Evolutionary conservation across 2,888 invertebrate species (phyloP), one percentile per base, ranked within the genome.

Genomic region (Keiferia lycopersicella): DNA sequence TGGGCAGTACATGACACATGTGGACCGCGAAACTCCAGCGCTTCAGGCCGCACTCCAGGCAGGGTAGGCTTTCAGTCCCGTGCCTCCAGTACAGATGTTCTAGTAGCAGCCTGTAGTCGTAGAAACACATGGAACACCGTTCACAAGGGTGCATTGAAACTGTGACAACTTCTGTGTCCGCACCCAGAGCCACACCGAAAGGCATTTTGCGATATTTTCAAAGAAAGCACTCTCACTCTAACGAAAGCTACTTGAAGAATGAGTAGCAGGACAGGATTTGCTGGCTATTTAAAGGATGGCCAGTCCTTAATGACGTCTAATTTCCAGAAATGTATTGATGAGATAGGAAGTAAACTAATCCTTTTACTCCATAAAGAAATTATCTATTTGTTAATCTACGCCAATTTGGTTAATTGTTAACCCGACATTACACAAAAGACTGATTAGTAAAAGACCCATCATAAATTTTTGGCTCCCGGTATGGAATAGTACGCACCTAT

Each of bases 61-160:
- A 89, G 69, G 68, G 71, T 8, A 67, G 57, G 62, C 86, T 87
- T 67, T 87, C 86, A 0, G 86, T 88, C 6, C 87, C 88, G 65
- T 88, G 88, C 7, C 82, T 76, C 87, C 87, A 88, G 68, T 81
- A 88, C 26, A 89, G 69, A 69, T 89, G 88, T 65, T 83, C 84
- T 3, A 88, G 65, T 41, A 89, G 73, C 34, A 71, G 74, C 64
- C 83, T 81, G 68, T 87, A 87, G 26, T 81, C 77, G 6, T 70
- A 69, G 69, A 83, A 88, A 51, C 73, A 71, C 75, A 82, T 77
- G 4, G 71, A 68, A 62, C 88, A 88, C 45, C 74, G 71, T 18
- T 79, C 81, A 68, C 88, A 88, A 14, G 74, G 76, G 71, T 78
- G 76, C 34, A 56, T 65, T 62, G 38, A 56, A 1, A 22, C 51